These are phyloP conservation scores for Virgularia gustaviana DNA, from an alignment of 92 coral and sea anemone genomes.

Conservation along the genomic window DNA sequence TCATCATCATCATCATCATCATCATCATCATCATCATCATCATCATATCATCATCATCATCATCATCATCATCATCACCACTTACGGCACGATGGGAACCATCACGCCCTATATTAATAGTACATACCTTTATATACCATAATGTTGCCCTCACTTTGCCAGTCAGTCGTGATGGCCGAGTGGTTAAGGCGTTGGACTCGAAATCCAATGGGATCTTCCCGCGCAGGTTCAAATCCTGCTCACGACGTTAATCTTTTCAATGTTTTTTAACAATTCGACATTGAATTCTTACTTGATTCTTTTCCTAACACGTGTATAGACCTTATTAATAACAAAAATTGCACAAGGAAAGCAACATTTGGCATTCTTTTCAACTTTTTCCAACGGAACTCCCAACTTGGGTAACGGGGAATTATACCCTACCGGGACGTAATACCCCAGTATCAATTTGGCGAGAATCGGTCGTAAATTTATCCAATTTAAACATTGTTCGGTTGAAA, in stretches of 20 bases:
- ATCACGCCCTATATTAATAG: too few relatives aligned
- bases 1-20: slow-evolving; percentile 61
- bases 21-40: background rate
- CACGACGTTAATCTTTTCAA: slow-evolving; percentile 28
- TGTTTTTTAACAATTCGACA: background rate
- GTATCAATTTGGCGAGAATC: too few relatives aligned
- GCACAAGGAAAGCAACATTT: too few relatives aligned
- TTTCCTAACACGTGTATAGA: too few relatives aligned
- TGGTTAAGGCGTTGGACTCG: slow-evolving; percentile 49
- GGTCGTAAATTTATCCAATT: too few relatives aligned
- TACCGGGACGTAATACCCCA: too few relatives aligned
- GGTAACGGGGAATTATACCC: too few relatives aligned
- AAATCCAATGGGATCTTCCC: slow-evolving; percentile 45
- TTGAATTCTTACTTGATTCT: background rate
- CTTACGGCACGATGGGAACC: background rate
- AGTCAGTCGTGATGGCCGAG: slow-evolving; percentile 43
- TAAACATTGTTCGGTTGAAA: too few relatives aligned
- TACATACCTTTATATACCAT: background rate
- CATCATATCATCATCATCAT: too few relatives aligned
- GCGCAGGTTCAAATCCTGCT: slow-evolving; percentile 46
- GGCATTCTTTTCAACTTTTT: too few relatives aligned
- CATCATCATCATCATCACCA: background rate
- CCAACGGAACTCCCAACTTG: too few relatives aligned
- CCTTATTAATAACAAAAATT: too few relatives aligned
- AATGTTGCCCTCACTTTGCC: background rate